phyloP scores from a whole-genome alignment of 2,888 invertebrate genomes.

The Orchesellides sinensis region DNA sequence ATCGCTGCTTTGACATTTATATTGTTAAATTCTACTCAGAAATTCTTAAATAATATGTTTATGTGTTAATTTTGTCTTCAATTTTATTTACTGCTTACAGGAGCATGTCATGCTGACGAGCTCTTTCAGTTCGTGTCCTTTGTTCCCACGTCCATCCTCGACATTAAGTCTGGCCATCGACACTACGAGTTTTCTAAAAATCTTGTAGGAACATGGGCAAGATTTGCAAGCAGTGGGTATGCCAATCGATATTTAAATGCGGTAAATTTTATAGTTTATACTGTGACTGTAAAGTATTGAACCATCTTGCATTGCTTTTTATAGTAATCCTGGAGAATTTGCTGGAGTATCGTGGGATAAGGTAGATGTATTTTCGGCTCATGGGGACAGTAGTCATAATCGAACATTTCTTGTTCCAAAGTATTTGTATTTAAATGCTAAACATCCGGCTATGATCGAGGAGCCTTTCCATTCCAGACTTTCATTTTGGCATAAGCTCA shows the following conservation, averaged over 20 bases:
- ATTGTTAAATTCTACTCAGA: neutral
- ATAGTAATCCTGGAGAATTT: conserved; percentile 37
- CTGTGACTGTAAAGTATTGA: neutral
- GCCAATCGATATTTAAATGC: neutral
- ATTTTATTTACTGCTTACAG: conserved; percentile 21
- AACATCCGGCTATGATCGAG: conserved; percentile 40
- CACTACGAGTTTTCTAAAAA: conserved; percentile 66
- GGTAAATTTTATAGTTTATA: neutral
- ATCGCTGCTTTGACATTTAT: neutral
- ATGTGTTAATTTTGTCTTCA: neutral
- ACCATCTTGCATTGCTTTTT: neutral
- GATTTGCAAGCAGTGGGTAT: conserved; percentile 60
- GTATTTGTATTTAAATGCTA: conserved; percentile 29
- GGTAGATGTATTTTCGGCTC: neutral
- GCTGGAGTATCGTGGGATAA: conserved; percentile 20
- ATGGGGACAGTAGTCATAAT: neutral
- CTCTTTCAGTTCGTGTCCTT: conserved; percentile 41
- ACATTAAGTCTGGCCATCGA: conserved; percentile 19
- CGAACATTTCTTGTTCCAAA: neutral
- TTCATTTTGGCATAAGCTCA: conserved; percentile 36
- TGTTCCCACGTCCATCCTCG: conserved; percentile 12
- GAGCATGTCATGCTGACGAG: conserved; percentile 57
- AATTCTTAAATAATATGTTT: neutral
- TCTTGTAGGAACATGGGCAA: conserved; percentile 46
- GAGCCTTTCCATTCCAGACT: conserved; percentile 44